These are phyloP conservation scores for Petromus typicus DNA, from an alignment of 2,113 vertebrate species.

Conservation along the genomic window DNA sequence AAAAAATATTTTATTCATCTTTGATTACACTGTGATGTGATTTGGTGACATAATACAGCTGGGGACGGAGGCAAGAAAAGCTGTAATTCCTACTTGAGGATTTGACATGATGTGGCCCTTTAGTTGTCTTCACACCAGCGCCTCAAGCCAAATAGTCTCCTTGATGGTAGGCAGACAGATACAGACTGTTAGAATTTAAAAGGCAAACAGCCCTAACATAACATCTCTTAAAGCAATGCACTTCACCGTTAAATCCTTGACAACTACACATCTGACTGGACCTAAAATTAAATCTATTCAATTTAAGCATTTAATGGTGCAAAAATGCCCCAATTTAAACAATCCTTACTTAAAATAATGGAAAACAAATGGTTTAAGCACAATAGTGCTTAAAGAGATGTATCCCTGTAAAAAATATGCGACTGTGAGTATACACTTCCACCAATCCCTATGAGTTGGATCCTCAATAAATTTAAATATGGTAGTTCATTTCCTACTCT, in stretches of 20 bases:
- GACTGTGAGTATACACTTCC: conserved; percentile 25
- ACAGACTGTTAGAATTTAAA: conserved; percentile 86
- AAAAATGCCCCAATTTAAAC: conserved; percentile 61
- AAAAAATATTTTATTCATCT: conserved; percentile 93
- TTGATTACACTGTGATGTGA: conserved; percentile 94
- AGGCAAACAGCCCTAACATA: conserved; percentile 86
- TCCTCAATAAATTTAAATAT: not conserved
- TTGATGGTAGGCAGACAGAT: conserved; percentile 88
- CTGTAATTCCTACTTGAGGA: conserved; percentile 89
- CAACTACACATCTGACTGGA: conserved; percentile 73
- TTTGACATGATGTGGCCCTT: conserved; percentile 88
- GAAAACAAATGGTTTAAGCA: conserved; percentile 62
- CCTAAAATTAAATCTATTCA: conserved; percentile 82
- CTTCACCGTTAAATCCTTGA: conserved; percentile 81
- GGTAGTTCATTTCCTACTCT: not conserved
- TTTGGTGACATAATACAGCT: conserved; percentile 94
- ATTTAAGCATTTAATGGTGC: conserved; percentile 66
- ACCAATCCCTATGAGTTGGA: not conserved
- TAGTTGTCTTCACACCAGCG: conserved; percentile 85
- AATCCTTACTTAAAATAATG: conserved; percentile 73
- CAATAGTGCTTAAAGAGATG: conserved; percentile 59
- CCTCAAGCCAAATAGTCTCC: conserved; percentile 86
- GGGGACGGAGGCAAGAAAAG: conserved; percentile 90
- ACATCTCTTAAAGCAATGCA: conserved; percentile 81
- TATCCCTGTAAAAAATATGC: not conserved